Conservation (phyloP, 1,140 invertebrate genomes). For the Kradibia gibbosae region DNA sequence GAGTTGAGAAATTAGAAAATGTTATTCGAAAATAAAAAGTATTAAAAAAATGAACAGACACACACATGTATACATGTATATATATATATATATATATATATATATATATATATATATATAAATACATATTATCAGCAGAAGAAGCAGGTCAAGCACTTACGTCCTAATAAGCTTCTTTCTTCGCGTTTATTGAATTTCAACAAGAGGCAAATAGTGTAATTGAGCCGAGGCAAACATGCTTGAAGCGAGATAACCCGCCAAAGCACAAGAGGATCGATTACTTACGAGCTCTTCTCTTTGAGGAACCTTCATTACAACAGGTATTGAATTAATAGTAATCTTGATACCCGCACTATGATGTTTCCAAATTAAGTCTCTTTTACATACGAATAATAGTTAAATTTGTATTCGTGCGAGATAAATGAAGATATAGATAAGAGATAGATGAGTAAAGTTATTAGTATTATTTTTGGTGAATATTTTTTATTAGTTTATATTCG, state of each 20-base stretch:
- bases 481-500: neutral
- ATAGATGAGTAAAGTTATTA: neutral
- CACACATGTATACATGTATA: too few relatives aligned
- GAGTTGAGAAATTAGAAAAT: too few relatives aligned
- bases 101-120: too few relatives aligned
- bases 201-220: conserved; percentile 40
- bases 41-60: too few relatives aligned
- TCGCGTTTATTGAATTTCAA: conserved; percentile 24
- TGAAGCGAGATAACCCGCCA: conserved; percentile 32
- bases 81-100: too few relatives aligned
- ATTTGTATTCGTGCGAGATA: neutral
- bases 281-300: conserved; percentile 56
- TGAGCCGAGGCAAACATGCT: conserved; percentile 18
- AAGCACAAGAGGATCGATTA: conserved; percentile 59
- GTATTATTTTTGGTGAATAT: neutral
- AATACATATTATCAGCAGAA: neutral
- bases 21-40: too few relatives aligned
- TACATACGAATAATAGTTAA: neutral
- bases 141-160: neutral
- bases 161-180: conserved; percentile 9
- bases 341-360: neutral
- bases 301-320: conserved; percentile 62
- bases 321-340: conserved; percentile 60
- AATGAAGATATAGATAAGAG: neutral
- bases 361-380: conserved; percentile 24